phyloP scores from a whole-genome alignment of 30 jellyfish, hydroid and myxozoan genomes.

The Sanderia malayensis region DNA sequence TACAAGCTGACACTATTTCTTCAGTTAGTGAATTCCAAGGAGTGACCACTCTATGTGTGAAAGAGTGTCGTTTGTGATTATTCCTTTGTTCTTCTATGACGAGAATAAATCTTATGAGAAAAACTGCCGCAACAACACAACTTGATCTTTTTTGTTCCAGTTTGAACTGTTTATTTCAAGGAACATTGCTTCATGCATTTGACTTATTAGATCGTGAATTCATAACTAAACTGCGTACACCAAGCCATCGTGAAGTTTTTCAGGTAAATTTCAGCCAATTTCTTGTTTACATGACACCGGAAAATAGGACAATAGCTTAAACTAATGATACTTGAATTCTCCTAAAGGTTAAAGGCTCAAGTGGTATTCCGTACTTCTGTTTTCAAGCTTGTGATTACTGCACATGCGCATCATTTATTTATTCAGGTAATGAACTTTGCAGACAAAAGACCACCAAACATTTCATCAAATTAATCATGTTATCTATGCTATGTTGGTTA shows the following conservation, averaged over 20 bases:
- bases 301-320: no score
- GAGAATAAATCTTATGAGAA: no score
- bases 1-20: no score
- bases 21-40: no score
- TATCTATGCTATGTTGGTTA: no score
- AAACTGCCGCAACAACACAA: no score
- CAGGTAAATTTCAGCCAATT: slow-evolving; percentile 35
- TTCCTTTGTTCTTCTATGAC: neutral
- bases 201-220: slow-evolving; percentile 56
- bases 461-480: no score
- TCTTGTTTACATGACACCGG: no score
- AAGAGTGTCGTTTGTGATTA: neutral
- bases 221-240: slow-evolving; percentile 33
- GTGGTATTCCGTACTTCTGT: slow-evolving; percentile 66
- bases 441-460: no score
- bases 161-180: slow-evolving; percentile 44
- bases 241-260: slow-evolving; percentile 37
- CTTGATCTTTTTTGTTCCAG: slow-evolving; percentile 26
- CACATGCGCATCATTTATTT: slow-evolving; percentile 60
- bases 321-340: no score
- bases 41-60: no score
- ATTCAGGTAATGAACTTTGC: slow-evolving; percentile 51
- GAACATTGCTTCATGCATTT: slow-evolving; percentile 50
- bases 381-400: slow-evolving; percentile 49
- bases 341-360: slow-evolving; percentile 74